A percentile compares a stretch with the other conserved stretches of the same genome.
phyloP scores from a whole-genome alignment of 2,113 vertebrate genomes.

The Scomber japonicus region DNA sequence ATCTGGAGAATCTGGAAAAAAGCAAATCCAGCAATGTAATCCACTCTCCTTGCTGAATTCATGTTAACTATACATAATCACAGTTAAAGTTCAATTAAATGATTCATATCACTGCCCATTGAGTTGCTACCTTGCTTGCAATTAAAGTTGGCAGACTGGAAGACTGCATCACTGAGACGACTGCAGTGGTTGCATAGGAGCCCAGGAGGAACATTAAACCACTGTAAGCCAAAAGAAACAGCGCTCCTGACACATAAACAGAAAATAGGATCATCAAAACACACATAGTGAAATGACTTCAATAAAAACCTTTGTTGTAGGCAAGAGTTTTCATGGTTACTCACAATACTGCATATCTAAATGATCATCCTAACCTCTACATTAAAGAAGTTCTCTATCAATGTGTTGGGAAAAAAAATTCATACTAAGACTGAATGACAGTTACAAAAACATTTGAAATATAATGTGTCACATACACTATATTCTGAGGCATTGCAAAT shows the following conservation, averaged over 20 bases:
- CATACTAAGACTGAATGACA: too few species aligned
- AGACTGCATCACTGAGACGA: conserved; percentile 80
- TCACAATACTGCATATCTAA: too few species aligned
- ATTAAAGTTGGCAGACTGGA: conserved; percentile 81
- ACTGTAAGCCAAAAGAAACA: conserved; percentile 69
- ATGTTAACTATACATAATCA: neutral
- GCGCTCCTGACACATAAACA: conserved; percentile 64
- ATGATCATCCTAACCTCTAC: too few species aligned
- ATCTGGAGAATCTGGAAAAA: conserved; percentile 85
- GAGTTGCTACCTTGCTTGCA: conserved; percentile 82
- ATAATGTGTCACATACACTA: too few species aligned
- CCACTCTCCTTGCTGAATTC: neutral
- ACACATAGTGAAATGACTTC: neutral
- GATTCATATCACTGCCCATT: too few species aligned
- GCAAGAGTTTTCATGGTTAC: too few species aligned
- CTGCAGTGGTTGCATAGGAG: conserved; percentile 66
- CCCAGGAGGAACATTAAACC: conserved; percentile 77
- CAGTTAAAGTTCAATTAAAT: neutral
- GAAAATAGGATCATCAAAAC: neutral
- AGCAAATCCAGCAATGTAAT: neutral
- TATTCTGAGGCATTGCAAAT: too few species aligned
- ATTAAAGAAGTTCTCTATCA: neutral
- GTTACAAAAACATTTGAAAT: too few species aligned
- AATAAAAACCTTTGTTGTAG: too few species aligned
- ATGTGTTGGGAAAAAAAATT: neutral